Evolutionary conservation across 1,140 invertebrate genomes (phyloP).

Genomic region (Drosophila takahashii): DNA sequence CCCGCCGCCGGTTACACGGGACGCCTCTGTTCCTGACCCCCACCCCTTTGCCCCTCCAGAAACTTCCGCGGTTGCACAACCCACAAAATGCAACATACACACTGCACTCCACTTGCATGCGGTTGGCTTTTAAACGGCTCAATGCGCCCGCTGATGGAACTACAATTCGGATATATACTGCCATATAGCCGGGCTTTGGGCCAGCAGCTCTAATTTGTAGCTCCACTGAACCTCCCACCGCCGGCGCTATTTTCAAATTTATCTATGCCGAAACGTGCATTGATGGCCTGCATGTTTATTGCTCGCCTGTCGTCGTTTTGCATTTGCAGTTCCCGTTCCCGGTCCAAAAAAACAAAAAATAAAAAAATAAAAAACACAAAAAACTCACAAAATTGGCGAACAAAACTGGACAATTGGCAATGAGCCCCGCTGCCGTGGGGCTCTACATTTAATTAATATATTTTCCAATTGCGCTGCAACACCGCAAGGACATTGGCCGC

Average conservation of each 20-base stretch:
- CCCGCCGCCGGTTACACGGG: slow-evolving; percentile 70
- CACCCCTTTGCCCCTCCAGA: slow-evolving; percentile 26
- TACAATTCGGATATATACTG: slow-evolving; percentile 9
- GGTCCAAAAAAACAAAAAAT: background rate
- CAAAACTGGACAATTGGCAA: slow-evolving; percentile 48
- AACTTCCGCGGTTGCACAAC: slow-evolving; percentile 72
- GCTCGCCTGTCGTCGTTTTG: slow-evolving; percentile 62
- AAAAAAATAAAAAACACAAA: background rate
- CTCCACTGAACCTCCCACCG: slow-evolving; percentile 37
- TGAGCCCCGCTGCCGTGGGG: slow-evolving; percentile 36
- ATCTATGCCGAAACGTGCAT: slow-evolving; percentile 72
- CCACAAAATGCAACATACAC: slow-evolving; percentile 13
- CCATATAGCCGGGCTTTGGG: slow-evolving; percentile 12
- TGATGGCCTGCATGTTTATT: slow-evolving; percentile 74
- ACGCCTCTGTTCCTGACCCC: slow-evolving; percentile 17
- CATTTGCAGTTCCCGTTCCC: slow-evolving; percentile 12
- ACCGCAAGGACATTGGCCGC: slow-evolving; percentile 45
- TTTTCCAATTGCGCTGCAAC: slow-evolving; percentile 57
- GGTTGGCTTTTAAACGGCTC: slow-evolving; percentile 46
- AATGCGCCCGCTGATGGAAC: slow-evolving; percentile 53
- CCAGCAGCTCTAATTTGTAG: slow-evolving; percentile 71
- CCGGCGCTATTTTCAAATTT: slow-evolving; percentile 63
- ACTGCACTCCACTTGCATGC: slow-evolving; percentile 16
- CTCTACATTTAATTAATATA: slow-evolving; percentile 71
- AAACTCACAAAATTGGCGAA: slow-evolving; percentile 23